Evolutionary conservation across 2,888 invertebrate genomes (phyloP).

Genomic region (Gastracanthus pulcherrimus): DNA sequence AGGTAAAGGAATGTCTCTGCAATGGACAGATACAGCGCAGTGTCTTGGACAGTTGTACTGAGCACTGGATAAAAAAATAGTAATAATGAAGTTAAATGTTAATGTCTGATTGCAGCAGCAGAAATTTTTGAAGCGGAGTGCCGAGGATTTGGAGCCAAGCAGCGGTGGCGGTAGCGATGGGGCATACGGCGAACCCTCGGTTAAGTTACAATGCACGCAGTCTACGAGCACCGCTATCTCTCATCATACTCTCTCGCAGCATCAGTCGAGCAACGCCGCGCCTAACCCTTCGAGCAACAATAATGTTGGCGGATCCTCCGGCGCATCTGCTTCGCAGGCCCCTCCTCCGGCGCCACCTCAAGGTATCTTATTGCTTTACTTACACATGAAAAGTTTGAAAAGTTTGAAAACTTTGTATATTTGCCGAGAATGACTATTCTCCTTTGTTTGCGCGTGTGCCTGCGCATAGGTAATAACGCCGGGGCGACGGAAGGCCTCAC

Average conservation of each 20-base stretch:
- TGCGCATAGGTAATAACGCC: conserved; percentile 65
- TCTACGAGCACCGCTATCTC: conserved; percentile 71
- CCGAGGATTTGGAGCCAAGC: conserved; percentile 82
- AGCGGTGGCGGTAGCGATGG: conserved; percentile 75
- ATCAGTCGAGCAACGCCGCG: conserved; percentile 66
- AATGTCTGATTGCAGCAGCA: conserved; percentile 83
- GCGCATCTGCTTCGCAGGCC: conserved; percentile 5
- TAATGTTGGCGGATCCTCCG: too few species aligned
- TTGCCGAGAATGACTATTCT: not conserved
- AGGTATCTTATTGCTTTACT: conserved; percentile 13
- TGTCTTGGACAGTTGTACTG: conserved; percentile 27
- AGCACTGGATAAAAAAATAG: too few species aligned
- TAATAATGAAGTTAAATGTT: not conserved
- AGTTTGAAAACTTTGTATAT: too few species aligned
- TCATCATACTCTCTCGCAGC: conserved; percentile 67
- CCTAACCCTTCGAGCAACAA: conserved; percentile 6
- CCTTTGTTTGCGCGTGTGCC: too few species aligned
- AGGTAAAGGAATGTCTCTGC: too few species aligned
- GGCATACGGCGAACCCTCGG: conserved; percentile 85
- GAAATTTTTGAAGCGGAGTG: conserved; percentile 88
- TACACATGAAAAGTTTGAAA: not conserved
- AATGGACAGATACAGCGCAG: too few species aligned
- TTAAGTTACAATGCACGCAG: conserved; percentile 85
- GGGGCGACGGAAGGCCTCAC: conserved; percentile 76
- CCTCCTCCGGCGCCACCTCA: conserved; percentile 18